Base-by-base conservation (phyloP, 2,797 vertebrate genomes). In the Pempheris klunzingeri region DNA sequence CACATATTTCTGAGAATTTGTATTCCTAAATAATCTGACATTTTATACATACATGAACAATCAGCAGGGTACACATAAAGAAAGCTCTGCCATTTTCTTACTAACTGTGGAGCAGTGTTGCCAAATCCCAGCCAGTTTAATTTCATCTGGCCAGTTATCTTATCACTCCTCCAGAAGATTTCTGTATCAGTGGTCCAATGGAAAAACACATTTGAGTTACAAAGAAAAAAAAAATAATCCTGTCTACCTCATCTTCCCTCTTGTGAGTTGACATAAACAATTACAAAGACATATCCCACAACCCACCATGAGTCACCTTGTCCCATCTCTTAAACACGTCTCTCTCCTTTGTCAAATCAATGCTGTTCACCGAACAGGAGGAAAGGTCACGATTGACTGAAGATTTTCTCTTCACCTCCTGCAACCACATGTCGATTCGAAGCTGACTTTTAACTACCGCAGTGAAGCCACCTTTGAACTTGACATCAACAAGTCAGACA, bases 341-440 rank as follows among this genome's bases (percentile, higher is more conserved):
- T 46, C 28, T 36, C 28, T 63, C 17, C 17, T 39, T 32, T 64
- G 34, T 63, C 28, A 38, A 67, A 67, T 77, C 58, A 22, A 63
- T 77, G 28, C 38, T 47, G 18, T 39, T 32, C 32, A 67, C 13
- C 71, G 71, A 58, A 72, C 39, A 64, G 32, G 18, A 74, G 64
- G 24, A 80, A 77, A 80, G 71, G 71, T 74, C 65, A 39, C 22
- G 28, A 82, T n/a, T 64, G 65, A 77, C 36, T 69, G 24, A 71
- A 58, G 17, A 22, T 36, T 73, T 75, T 64, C 53, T n/a, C 32
- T 68, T 83, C 57, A 80, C 41, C 41, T 74, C 17, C 57, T 26
- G 26, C 28, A 44, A 36, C 14, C 22, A 17, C 11, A 3, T 66
- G 82, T 78, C 3, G 65, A 82, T 80, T 67, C 50, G 0, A 22